Percentiles rank a stretch among this genome's conserved stretches.
Conservation (phyloP, 1,140 invertebrate genomes). For the Tetramorium simillimum region DNA sequence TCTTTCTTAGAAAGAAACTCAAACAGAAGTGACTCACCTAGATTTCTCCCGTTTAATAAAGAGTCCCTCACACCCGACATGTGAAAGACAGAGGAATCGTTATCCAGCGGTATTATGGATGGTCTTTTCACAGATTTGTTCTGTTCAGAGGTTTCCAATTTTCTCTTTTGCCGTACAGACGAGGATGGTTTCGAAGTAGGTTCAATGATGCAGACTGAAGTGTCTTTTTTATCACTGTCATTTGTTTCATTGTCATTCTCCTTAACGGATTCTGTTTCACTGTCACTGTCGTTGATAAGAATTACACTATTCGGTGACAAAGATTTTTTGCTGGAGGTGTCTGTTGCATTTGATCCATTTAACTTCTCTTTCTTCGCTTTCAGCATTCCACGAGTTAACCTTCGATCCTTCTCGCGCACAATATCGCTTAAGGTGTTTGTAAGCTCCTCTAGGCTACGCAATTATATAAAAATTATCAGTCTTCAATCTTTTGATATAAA, state of each 20-base stretch:
- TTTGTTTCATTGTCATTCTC: slow-evolving; percentile 49
- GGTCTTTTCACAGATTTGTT: neutral
- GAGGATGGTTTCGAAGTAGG: neutral
- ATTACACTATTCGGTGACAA: slow-evolving; percentile 58
- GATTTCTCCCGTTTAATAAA: slow-evolving; percentile 18
- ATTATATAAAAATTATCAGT: neutral
- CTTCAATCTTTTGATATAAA: neutral
- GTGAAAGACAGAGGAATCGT: slow-evolving; percentile 1
- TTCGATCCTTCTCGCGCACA: neutral
- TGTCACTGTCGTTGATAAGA: slow-evolving; percentile 65
- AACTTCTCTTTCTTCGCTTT: too few relatives aligned
- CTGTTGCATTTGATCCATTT: neutral
- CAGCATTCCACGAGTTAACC: neutral
- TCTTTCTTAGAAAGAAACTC: neutral
- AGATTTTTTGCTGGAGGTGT: neutral
- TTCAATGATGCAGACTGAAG: neutral
- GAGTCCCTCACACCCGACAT: slow-evolving; percentile 1
- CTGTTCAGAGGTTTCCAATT: neutral
- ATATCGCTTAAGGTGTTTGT: neutral
- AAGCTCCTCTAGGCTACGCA: neutral
- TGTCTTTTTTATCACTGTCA: neutral
- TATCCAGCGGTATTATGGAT: neutral
- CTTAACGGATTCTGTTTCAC: neutral
- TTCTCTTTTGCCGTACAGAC: neutral
- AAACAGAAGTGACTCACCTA: slow-evolving; percentile 33